Percentiles rank a stretch among this genome's conserved stretches.
Evolutionary conservation across 2,113 vertebrate genomes (phyloP).

Genomic region (Melanerpes aurifrons): DNA sequence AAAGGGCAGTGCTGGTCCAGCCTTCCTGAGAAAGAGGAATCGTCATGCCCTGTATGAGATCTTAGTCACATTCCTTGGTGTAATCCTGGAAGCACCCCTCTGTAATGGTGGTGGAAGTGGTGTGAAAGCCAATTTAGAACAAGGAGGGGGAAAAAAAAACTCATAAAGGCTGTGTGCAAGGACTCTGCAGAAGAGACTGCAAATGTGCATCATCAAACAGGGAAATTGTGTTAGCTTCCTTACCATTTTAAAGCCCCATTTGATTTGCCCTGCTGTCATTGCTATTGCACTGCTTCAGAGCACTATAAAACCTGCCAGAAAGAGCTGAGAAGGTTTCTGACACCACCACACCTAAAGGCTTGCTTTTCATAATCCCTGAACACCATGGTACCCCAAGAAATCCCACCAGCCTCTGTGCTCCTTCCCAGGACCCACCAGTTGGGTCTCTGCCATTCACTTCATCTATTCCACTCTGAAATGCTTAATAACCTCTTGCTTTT

Average conservation of each 20-base stretch:
- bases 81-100: not conserved
- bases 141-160: not conserved
- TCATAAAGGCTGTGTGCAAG: not conserved
- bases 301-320: not conserved
- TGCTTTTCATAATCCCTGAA: not conserved
- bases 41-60: not conserved
- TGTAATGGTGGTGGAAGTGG: not conserved
- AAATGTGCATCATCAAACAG: not conserved
- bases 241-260: not conserved
- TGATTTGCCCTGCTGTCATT: not conserved
- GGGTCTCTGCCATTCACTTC: not conserved
- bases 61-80: not conserved
- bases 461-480: not conserved
- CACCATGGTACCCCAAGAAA: not conserved
- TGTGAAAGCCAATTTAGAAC: constrained; percentile 22
- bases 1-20: not conserved
- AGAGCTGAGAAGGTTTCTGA: not conserved
- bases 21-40: not conserved
- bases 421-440: not conserved
- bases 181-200: not conserved
- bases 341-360: not conserved
- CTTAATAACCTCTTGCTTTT: not conserved
- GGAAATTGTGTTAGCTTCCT: not conserved
- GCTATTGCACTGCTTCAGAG: not conserved
- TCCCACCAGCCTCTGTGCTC: not conserved